A percentile compares a stretch with the other conserved stretches of the same genome.
Evolutionary conservation across 2,888 invertebrate species (phyloP).

Genomic region (Diplazon laetatorius): DNA sequence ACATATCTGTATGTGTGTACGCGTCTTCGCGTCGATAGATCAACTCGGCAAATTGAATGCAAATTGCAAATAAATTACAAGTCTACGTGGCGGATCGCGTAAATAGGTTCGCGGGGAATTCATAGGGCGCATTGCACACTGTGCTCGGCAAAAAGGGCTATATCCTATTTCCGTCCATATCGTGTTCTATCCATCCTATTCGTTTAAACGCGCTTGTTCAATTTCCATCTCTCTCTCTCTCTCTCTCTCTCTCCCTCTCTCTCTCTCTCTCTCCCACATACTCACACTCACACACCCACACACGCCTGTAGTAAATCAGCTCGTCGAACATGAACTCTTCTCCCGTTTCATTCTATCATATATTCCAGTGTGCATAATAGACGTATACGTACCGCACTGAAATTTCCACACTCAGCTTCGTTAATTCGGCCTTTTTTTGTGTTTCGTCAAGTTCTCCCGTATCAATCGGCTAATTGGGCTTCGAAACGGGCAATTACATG

Average conservation of each 20-base stretch:
- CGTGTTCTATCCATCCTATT: slow-evolving; percentile 22
- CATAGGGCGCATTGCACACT: slow-evolving; percentile 71
- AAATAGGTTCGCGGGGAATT: slow-evolving; percentile 38
- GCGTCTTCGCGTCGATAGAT: slow-evolving; percentile 66
- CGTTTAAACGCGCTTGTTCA: neutral
- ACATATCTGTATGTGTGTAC: slow-evolving; percentile 10
- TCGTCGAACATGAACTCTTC: slow-evolving; percentile 16
- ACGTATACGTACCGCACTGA: slow-evolving; percentile 23
- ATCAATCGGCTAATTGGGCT: slow-evolving; percentile 76
- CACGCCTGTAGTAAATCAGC: neutral
- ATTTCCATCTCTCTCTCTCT: no score
- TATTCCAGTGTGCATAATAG: slow-evolving; percentile 19
- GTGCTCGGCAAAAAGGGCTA: slow-evolving; percentile 74
- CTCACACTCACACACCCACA: slow-evolving; percentile 2
- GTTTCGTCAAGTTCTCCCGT: slow-evolving; percentile 64
- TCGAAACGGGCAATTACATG: slow-evolving; percentile 72
- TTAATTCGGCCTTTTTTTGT: slow-evolving; percentile 52
- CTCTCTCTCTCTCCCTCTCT: no score
- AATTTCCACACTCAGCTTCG: slow-evolving; percentile 34
- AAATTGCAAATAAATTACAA: slow-evolving; percentile 77
- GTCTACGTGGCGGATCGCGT: slow-evolving; percentile 68
- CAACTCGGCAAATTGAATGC: slow-evolving; percentile 74
- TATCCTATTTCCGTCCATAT: slow-evolving; percentile 44
- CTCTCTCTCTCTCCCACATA: no score
- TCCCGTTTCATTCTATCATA: slow-evolving; percentile 39